Evolutionary conservation across 2,888 invertebrate species (phyloP).

Genomic region (Hypomecis atomaria): DNA sequence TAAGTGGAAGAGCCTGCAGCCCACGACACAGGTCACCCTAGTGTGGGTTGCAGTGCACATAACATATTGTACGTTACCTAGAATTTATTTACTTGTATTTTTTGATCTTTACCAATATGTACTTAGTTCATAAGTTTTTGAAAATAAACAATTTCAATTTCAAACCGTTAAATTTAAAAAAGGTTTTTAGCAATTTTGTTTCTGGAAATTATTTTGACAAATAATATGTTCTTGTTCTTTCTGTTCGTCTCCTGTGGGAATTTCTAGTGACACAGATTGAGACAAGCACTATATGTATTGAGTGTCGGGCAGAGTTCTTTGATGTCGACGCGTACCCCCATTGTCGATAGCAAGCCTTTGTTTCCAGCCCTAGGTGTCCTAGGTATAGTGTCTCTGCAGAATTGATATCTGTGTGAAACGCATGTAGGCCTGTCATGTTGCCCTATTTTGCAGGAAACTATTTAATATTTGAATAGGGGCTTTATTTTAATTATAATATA

Average conservation of each 20-base stretch:
- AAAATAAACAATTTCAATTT: no score
- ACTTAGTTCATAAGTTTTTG: no score
- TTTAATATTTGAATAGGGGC: background rate
- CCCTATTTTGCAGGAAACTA: slow-evolving; percentile 59
- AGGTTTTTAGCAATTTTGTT: no score
- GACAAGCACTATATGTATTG: slow-evolving; percentile 13
- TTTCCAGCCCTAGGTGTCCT: slow-evolving; percentile 41
- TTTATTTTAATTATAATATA: background rate
- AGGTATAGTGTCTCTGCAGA: slow-evolving; percentile 35
- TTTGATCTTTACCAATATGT: no score
- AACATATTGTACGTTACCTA: no score
- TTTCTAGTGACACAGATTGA: slow-evolving; percentile 1
- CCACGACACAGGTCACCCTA: no score
- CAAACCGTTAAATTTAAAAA: no score
- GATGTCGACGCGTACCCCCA: slow-evolving; percentile 49
- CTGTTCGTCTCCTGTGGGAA: background rate
- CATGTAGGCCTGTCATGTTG: slow-evolving; percentile 57
- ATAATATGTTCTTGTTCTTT: background rate
- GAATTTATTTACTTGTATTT: no score
- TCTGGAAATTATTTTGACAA: no score
- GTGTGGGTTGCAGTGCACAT: no score
- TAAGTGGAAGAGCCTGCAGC: no score
- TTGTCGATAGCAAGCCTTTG: slow-evolving; percentile 54
- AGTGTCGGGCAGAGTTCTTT: slow-evolving; percentile 47
- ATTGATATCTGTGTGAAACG: slow-evolving; percentile 47